These are phyloP conservation scores for Planiliza haematocheilus DNA, from an alignment of 2,113 vertebrate genomes.

Conservation along the genomic window DNA sequence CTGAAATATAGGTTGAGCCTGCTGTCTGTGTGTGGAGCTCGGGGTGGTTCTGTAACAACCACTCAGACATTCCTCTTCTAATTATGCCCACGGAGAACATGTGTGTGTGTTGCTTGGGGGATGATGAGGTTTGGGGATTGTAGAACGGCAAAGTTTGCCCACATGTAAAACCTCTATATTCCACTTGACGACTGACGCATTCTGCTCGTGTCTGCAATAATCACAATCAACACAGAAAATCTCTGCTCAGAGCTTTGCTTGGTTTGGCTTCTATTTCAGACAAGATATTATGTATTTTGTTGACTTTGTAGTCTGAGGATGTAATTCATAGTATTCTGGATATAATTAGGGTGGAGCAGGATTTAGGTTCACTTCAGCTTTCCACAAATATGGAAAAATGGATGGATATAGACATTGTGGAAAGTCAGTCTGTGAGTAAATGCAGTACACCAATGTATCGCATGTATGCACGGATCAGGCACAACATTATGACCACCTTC, in stretches of 20 bases:
- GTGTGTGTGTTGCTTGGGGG: slow-evolving; percentile 23
- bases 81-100: slow-evolving; percentile 48
- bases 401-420: not conserved
- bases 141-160: slow-evolving; percentile 32
- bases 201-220: slow-evolving; percentile 11
- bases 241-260: slow-evolving; percentile 22
- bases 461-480: no score
- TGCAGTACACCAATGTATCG: no score
- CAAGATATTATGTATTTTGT: slow-evolving; percentile 43
- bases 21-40: slow-evolving; percentile 39
- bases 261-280: slow-evolving; percentile 43
- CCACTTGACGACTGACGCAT: slow-evolving; percentile 29
- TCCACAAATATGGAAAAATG: not conserved
- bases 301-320: slow-evolving; percentile 34
- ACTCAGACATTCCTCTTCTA: slow-evolving; percentile 60
- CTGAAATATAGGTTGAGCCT: slow-evolving; percentile 44
- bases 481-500: no score
- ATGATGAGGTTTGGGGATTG: not conserved
- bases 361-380: slow-evolving; percentile 8
- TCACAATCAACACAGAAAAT: slow-evolving; percentile 7
- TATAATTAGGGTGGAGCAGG: slow-evolving; percentile 26
- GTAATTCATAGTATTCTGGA: slow-evolving; percentile 29
- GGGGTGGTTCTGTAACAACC: slow-evolving; percentile 50
- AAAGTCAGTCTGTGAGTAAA: not conserved
- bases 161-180: slow-evolving; percentile 37